phyloP scores from a whole-genome alignment of 2,888 invertebrate species.

The Acanthoscelides obtectus region DNA sequence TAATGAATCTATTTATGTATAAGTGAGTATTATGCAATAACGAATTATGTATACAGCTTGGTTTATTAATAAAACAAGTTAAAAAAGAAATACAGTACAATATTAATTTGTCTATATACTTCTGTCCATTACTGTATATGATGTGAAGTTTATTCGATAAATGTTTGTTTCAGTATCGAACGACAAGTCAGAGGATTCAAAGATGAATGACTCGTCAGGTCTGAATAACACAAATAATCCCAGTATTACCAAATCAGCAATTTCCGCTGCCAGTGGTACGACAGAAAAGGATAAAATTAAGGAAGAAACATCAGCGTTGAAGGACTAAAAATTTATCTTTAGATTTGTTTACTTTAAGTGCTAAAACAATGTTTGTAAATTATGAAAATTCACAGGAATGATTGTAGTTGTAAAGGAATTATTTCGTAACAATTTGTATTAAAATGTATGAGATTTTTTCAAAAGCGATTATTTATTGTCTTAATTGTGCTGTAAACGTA shows the following conservation, averaged over 20 bases:
- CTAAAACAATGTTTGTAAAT: slow-evolving; percentile 21
- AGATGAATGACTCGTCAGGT: slow-evolving; percentile 35
- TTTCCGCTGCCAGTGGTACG: slow-evolving; percentile 16
- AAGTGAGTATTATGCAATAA: no score
- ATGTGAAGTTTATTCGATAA: slow-evolving; percentile 16
- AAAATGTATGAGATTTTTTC: background rate
- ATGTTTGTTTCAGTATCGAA: slow-evolving; percentile 37
- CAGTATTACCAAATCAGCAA: slow-evolving; percentile 21
- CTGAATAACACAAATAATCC: slow-evolving; percentile 26
- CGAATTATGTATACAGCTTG: no score
- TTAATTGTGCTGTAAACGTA: background rate
- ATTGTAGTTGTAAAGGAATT: background rate
- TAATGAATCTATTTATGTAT: no score
- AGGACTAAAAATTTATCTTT: slow-evolving; percentile 33
- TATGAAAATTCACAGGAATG: slow-evolving; percentile 7
- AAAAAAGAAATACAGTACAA: no score
- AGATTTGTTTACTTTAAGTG: slow-evolving; percentile 26
- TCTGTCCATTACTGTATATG: no score
- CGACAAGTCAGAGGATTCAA: slow-evolving; percentile 43
- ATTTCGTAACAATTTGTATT: background rate
- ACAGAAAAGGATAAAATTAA: slow-evolving; percentile 34
- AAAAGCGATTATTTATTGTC: background rate
- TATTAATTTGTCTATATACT: no score
- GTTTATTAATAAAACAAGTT: no score
- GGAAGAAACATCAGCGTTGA: slow-evolving; percentile 39